A percentile compares a stretch with the other conserved stretches of the same genome.
phyloP scores from a whole-genome alignment of 2,113 vertebrate genomes.

The Cricetomys ansorgei region DNA sequence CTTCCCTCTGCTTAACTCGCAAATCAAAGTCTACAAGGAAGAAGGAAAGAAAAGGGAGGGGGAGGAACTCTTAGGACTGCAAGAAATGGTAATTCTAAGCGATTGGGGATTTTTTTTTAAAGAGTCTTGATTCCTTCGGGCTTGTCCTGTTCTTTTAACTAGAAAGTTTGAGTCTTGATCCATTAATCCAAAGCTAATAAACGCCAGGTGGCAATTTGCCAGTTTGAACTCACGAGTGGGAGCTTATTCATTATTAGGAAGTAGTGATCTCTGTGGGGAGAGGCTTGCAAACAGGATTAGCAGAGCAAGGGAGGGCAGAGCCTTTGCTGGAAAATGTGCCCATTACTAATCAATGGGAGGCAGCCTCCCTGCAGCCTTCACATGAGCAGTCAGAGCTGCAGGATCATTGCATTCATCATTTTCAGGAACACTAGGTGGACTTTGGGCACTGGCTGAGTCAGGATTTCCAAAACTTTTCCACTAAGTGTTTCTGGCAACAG shows the following conservation, averaged over 20 bases:
- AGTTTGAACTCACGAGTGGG: conserved; percentile 79
- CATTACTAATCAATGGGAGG: conserved; percentile 71
- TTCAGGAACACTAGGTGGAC: not conserved
- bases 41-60: not conserved
- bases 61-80: not conserved
- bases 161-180: conserved; percentile 72
- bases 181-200: conserved; percentile 82
- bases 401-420: not conserved
- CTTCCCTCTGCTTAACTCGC: not conserved
- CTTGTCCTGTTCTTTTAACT: conserved; percentile 75
- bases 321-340: conserved; percentile 64
- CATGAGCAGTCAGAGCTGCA: not conserved
- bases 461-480: conserved; percentile 28
- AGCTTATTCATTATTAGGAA: conserved; percentile 83
- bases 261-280: conserved; percentile 79
- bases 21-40: conserved; percentile 32
- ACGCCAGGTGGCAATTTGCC: conserved; percentile 80
- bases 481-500: not conserved
- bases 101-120: conserved; percentile 37
- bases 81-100: conserved; percentile 56
- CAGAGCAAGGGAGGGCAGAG: conserved; percentile 49
- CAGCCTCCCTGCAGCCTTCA: not conserved
- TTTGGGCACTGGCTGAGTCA: conserved; percentile 22
- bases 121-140: conserved; percentile 70
- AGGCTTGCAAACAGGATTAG: conserved; percentile 81